These are phyloP conservation scores for Drosophila ambigua DNA, from an alignment of 1,140 invertebrate species.

Conservation along the genomic window DNA sequence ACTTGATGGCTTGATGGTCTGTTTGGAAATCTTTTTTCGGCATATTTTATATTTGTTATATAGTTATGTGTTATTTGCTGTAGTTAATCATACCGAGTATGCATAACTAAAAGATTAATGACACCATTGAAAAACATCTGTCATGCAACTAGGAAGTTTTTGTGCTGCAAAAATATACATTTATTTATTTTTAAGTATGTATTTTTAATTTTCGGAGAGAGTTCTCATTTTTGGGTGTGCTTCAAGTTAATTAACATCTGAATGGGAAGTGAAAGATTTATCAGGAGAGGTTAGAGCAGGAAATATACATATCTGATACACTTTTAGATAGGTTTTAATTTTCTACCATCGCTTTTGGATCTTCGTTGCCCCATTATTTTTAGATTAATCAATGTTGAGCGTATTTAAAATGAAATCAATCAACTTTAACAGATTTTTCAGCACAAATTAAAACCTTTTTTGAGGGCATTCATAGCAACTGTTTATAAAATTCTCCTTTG, in stretches of 20 bases:
- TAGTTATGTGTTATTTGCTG: slow-evolving; percentile 27
- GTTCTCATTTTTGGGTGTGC: slow-evolving; percentile 32
- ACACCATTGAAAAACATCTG: slow-evolving; percentile 46
- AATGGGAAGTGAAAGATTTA: slow-evolving; percentile 24
- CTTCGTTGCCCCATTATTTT: no score
- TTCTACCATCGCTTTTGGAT: background rate
- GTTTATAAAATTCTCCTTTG: slow-evolving; percentile 50
- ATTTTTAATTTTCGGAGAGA: slow-evolving; percentile 29
- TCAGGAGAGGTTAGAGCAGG: background rate
- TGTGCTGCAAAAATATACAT: slow-evolving; percentile 4
- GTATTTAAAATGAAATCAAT: slow-evolving; percentile 3
- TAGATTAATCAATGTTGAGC: slow-evolving; percentile 10
- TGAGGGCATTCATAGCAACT: slow-evolving; percentile 57
- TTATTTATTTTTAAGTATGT: slow-evolving; percentile 42
- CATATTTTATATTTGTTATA: slow-evolving; percentile 24
- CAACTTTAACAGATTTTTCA: slow-evolving; percentile 7
- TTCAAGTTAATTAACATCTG: slow-evolving; percentile 19
- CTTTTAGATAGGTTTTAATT: background rate
- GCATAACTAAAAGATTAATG: slow-evolving; percentile 56
- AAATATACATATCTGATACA: slow-evolving; percentile 11
- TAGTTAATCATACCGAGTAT: slow-evolving; percentile 6
- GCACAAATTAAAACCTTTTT: background rate
- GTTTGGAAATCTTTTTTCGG: slow-evolving; percentile 13
- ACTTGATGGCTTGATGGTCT: slow-evolving; percentile 47
- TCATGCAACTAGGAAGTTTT: slow-evolving; percentile 49